phyloP scores from a whole-genome alignment of 2,888 invertebrate genomes.

The Lithophane leautieri region DNA sequence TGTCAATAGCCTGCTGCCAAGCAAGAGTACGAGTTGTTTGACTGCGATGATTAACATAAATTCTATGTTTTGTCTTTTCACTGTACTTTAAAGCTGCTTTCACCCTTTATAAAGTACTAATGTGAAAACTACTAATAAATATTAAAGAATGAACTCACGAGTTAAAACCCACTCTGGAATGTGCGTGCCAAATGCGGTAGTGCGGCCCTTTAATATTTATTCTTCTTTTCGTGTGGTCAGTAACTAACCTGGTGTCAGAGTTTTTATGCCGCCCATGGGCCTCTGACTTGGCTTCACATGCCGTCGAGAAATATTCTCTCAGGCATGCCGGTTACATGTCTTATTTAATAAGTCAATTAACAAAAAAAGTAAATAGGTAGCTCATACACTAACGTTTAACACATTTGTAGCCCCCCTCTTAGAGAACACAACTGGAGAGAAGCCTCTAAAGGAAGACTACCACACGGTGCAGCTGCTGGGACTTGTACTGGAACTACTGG shows the following conservation, averaged over 20 bases:
- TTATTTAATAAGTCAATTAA: background rate
- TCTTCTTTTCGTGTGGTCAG: too few relatives aligned
- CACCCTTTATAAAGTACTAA: background rate
- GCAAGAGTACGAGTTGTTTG: slow-evolving; percentile 6
- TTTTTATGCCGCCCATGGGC: too few relatives aligned
- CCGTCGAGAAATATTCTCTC: too few relatives aligned
- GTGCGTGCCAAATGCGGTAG: too few relatives aligned
- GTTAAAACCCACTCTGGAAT: background rate
- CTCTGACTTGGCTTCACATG: too few relatives aligned
- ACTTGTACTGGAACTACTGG: slow-evolving; percentile 97
- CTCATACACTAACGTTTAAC: slow-evolving; percentile 16
- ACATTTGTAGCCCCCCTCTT: slow-evolving; percentile 94
- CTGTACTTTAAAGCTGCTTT: background rate
- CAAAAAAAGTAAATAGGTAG: background rate
- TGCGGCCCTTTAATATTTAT: background rate
- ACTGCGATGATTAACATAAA: background rate
- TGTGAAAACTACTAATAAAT: background rate
- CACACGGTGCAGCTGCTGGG: slow-evolving; percentile 98
- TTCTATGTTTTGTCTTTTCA: background rate
- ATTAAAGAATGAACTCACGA: background rate
- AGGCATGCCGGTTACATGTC: background rate
- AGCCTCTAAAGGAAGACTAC: slow-evolving; percentile 98
- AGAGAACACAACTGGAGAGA: slow-evolving; percentile 97
- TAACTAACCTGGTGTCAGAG: too few relatives aligned
- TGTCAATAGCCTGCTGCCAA: slow-evolving; percentile 16